Evolutionary conservation across 1,140 invertebrate genomes (phyloP).

Genomic region (Stenopsyche tienmushanensis): DNA sequence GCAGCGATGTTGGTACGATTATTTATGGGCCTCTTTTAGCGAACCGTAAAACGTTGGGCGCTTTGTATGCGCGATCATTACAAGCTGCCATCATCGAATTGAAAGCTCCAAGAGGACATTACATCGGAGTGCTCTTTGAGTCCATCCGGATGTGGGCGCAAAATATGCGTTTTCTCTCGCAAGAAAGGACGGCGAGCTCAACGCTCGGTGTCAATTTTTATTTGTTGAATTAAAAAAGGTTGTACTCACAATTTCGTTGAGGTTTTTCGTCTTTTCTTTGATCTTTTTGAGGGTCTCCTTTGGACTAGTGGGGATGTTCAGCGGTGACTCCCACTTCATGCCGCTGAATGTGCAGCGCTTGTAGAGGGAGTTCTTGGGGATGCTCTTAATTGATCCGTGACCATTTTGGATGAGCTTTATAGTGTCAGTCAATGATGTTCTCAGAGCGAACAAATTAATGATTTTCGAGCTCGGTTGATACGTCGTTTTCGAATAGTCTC

Average conservation of each 20-base stretch:
- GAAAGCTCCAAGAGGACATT: constrained; percentile 25
- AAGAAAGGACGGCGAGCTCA: not conserved
- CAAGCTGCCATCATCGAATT: constrained; percentile 3
- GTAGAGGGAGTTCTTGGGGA: not conserved
- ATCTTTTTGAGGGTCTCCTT: too few relatives aligned
- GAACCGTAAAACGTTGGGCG: not conserved
- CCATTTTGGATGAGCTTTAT: not conserved
- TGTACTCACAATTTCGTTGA: not conserved
- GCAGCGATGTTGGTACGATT: constrained; percentile 12
- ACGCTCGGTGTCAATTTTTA: too few relatives aligned
- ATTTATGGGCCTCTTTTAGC: constrained; percentile 8
- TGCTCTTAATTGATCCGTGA: too few relatives aligned
- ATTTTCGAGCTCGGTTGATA: not conserved
- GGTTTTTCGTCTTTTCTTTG: not conserved
- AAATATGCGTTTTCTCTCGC: constrained; percentile 23
- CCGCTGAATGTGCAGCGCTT: constrained; percentile 6
- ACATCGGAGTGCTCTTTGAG: constrained; percentile 19
- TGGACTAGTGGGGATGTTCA: too few relatives aligned
- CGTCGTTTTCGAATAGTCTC: not conserved
- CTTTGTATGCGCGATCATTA: constrained; percentile 9
- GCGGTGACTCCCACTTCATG: constrained; percentile 9
- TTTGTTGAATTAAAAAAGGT: too few relatives aligned
- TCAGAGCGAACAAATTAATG: not conserved
- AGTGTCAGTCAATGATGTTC: not conserved
- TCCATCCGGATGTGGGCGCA: constrained; percentile 18